Evolutionary conservation across 2,113 vertebrate genomes (phyloP).

Genomic region (Salvelinus sp.): DNA sequence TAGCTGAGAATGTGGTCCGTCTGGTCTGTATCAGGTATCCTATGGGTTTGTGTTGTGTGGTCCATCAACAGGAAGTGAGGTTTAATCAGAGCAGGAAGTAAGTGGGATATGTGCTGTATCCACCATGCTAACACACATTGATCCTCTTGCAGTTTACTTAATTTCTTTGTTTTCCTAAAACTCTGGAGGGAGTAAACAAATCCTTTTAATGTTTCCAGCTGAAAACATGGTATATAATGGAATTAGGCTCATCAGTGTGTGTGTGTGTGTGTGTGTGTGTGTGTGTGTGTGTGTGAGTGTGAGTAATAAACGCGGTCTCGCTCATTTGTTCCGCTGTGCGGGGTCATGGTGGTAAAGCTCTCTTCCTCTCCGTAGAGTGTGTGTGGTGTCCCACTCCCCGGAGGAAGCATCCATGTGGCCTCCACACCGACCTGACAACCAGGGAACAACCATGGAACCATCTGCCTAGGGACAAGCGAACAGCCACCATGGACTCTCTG

Average conservation of each 20-base stretch:
- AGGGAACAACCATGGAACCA: constrained; percentile 5
- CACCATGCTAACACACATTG: constrained; percentile 52
- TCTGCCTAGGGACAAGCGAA: not conserved
- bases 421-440: constrained; percentile 22
- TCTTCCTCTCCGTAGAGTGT: constrained; percentile 1
- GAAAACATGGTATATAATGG: constrained; percentile 40
- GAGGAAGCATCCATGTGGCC: constrained; percentile 25
- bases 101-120: constrained; percentile 46
- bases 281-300: not conserved
- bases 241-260: not conserved
- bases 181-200: constrained; percentile 19
- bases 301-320: constrained; percentile 17
- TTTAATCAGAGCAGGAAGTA: constrained; percentile 38
- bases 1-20: not conserved
- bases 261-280: constrained; percentile 15
- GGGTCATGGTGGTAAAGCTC: constrained; percentile 2
- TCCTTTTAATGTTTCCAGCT: constrained; percentile 40
- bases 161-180: constrained; percentile 11
- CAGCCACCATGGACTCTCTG: not conserved
- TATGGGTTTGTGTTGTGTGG: constrained; percentile 19
- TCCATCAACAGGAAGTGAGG: constrained; percentile 39
- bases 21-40: not conserved
- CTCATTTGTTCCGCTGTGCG: constrained; percentile 26
- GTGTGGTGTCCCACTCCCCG: not conserved
- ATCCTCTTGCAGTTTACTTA: constrained; percentile 38